These are phyloP conservation scores for Steatocranus sp. DNA, from an alignment of 2,797 vertebrate genomes.

Conservation along the genomic window DNA sequence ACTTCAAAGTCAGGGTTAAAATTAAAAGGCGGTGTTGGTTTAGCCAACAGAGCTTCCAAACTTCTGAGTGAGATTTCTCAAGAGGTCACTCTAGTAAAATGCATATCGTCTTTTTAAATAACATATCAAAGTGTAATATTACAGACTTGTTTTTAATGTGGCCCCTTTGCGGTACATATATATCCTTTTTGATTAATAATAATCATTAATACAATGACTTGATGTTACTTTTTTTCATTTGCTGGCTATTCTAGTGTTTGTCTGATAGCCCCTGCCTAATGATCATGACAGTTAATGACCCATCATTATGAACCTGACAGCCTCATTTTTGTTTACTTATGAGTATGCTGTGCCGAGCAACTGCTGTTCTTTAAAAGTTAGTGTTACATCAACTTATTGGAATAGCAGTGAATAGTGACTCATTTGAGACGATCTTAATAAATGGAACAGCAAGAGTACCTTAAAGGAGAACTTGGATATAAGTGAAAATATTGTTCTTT, in stretches of 20 bases:
- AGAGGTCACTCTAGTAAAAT: conserved; percentile 7
- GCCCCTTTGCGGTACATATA: not conserved
- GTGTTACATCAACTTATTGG: conserved; percentile 7
- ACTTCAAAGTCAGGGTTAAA: conserved; percentile 37
- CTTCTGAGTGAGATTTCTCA: conserved; percentile 6
- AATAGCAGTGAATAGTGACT: conserved; percentile 19
- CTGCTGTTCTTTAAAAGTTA: conserved; percentile 8
- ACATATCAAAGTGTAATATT: not conserved
- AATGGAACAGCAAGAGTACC: conserved; percentile 5
- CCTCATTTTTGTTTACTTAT: conserved; percentile 7
- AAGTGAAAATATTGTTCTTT: not conserved
- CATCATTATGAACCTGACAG: not conserved
- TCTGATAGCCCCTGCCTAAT: conserved; percentile 30
- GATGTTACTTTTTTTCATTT: not conserved
- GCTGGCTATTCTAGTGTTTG: not conserved
- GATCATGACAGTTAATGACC: conserved; percentile 28
- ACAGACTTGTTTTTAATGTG: not conserved
- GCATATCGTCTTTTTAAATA: not conserved
- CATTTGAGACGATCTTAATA: not conserved
- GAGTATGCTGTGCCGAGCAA: not conserved
- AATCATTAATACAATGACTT: not conserved
- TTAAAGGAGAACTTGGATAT: not conserved
- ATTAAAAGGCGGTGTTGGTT: conserved; percentile 18
- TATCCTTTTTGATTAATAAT: conserved; percentile 4
- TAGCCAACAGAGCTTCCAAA: not conserved